Percentiles rank a stretch among this genome's conserved stretches.
phyloP scores from a whole-genome alignment of 2,888 invertebrate genomes.

The Lasiommata megera region DNA sequence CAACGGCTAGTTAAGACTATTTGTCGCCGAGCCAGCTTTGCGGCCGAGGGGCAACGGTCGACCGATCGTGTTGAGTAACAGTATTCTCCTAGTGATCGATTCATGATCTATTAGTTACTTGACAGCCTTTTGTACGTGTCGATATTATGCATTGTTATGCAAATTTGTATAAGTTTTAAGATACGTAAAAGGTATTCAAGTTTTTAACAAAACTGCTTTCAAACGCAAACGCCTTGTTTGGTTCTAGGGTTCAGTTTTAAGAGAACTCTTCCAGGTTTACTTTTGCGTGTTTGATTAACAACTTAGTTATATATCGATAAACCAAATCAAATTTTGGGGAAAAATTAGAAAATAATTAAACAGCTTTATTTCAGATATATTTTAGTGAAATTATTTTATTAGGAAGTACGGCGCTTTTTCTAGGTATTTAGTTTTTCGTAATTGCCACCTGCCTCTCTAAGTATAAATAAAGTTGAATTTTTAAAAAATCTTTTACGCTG shows the following conservation, averaged over 20 bases:
- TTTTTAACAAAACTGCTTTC: not conserved
- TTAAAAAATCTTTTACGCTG: no score
- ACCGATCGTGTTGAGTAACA: slow-evolving; percentile 45
- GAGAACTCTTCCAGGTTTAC: no score
- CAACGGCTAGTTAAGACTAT: slow-evolving; percentile 46
- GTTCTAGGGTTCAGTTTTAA: not conserved
- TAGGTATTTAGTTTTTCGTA: no score
- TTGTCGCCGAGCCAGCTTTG: slow-evolving; percentile 44
- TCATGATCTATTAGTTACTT: slow-evolving; percentile 39
- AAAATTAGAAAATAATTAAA: not conserved
- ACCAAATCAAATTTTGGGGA: no score
- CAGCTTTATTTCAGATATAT: no score
- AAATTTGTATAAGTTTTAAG: not conserved
- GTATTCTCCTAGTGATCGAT: slow-evolving; percentile 48
- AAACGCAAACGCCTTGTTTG: not conserved
- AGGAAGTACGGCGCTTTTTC: no score
- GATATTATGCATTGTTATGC: slow-evolving; percentile 14
- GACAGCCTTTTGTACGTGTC: slow-evolving; percentile 26
- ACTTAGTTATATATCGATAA: no score
- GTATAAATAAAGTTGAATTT: no score
- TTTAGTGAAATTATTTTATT: no score
- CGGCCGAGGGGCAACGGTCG: slow-evolving; percentile 53
- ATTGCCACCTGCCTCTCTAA: no score
- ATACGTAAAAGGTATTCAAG: not conserved
- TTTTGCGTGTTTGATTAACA: no score